Percentiles rank a stretch among this genome's conserved stretches.
phyloP scores from a whole-genome alignment of 1,140 invertebrate genomes.

The Chrysopa pallens region DNA sequence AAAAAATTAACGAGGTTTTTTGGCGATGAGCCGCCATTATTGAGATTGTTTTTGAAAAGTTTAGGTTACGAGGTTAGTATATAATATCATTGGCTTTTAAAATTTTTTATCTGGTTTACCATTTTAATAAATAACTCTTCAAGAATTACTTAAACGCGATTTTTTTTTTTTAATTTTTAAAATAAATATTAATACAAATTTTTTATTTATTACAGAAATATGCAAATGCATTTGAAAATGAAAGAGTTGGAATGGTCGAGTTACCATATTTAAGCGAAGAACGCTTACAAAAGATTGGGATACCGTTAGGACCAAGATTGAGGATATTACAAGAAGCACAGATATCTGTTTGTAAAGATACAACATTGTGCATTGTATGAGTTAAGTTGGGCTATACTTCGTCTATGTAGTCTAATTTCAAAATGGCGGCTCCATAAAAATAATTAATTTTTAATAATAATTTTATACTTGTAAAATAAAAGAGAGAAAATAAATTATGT shows the following conservation, averaged over 20 bases:
- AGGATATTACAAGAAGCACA: constrained; percentile 81
- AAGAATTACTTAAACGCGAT: neutral
- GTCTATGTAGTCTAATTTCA: neutral
- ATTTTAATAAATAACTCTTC: neutral
- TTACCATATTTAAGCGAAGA: constrained; percentile 83
- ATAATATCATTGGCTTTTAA: neutral
- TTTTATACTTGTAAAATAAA: too few relatives aligned
- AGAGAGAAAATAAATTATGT: too few relatives aligned
- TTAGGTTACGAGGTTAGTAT: constrained; percentile 74
- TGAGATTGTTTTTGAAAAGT: constrained; percentile 78
- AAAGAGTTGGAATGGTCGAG: constrained; percentile 82
- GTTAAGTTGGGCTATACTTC: neutral
- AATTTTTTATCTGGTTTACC: neutral
- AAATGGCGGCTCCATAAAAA: neutral
- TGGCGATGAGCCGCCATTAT: constrained; percentile 77
- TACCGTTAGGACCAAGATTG: constrained; percentile 73
- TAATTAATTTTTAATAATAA: neutral
- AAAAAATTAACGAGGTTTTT: constrained; percentile 82
- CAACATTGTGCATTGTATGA: constrained; percentile 27
- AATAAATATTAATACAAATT: neutral
- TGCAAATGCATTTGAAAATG: constrained; percentile 63
- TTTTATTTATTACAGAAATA: constrained; percentile 58
- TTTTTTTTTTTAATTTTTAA: neutral
- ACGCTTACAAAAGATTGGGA: constrained; percentile 69
- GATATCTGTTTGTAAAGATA: constrained; percentile 39